Percentiles rank a stretch among this genome's conserved stretches.
These are phyloP conservation scores for Pungitius pungitius DNA, from an alignment of 2,113 vertebrate genomes.

Conservation along the genomic window DNA sequence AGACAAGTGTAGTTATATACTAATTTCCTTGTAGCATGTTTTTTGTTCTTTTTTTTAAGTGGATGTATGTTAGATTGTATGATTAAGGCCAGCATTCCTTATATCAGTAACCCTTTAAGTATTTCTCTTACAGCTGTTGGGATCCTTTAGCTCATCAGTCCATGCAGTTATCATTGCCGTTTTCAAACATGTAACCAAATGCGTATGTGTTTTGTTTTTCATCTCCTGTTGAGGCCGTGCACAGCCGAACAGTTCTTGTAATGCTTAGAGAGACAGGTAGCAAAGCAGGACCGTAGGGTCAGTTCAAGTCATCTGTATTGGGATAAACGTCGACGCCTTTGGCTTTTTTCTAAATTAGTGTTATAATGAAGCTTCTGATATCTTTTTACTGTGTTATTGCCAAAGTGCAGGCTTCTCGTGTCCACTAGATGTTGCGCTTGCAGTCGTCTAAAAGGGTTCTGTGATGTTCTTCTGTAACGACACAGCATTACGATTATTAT, in stretches of 20 bases:
- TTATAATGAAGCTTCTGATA: constrained; percentile 86
- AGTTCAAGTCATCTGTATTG: constrained; percentile 87
- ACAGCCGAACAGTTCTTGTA: constrained; percentile 80
- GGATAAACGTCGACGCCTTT: constrained; percentile 86
- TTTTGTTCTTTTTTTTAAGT: constrained; percentile 88
- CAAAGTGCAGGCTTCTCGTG: constrained; percentile 87
- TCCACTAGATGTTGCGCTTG: constrained; percentile 81
- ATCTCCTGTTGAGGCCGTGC: constrained; percentile 87
- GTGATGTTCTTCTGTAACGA: constrained; percentile 81
- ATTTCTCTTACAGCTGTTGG: constrained; percentile 87
- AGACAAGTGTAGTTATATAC: constrained; percentile 98
- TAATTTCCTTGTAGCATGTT: constrained; percentile 96
- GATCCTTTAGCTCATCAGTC: constrained; percentile 86
- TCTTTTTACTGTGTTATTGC: constrained; percentile 82
- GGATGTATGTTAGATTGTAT: constrained; percentile 91
- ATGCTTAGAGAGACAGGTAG: constrained; percentile 90
- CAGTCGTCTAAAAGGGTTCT: constrained; percentile 81
- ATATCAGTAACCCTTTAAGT: constrained; percentile 91
- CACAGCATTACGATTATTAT: constrained; percentile 78
- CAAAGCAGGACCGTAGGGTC: constrained; percentile 80
- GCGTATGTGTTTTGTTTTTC: constrained; percentile 63
- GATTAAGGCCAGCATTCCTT: constrained; percentile 94
- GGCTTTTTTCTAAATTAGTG: constrained; percentile 84
- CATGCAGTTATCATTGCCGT: constrained; percentile 85
- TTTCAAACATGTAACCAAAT: constrained; percentile 93